Evolutionary conservation across 2,113 vertebrate genomes (phyloP).

Genomic region (Apodemus sylvaticus): DNA sequence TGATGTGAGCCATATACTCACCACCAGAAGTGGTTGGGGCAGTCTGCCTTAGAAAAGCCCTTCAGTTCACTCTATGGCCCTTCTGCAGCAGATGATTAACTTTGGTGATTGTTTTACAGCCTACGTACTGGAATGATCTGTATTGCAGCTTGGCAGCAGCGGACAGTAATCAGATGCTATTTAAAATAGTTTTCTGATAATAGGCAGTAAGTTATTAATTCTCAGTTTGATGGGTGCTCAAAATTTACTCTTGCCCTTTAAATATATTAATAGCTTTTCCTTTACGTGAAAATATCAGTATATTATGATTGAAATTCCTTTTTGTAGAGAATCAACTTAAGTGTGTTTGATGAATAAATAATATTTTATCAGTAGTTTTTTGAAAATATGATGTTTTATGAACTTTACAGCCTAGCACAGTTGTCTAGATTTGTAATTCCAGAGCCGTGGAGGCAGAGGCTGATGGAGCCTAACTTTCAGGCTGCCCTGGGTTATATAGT

Average conservation of each 20-base stretch:
- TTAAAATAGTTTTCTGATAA: constrained; percentile 62
- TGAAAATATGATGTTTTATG: not conserved
- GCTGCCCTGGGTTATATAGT: not conserved
- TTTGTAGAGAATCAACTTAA: constrained; percentile 11
- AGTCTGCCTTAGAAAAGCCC: not conserved
- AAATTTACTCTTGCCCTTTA: constrained; percentile 22
- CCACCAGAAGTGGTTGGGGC: not conserved
- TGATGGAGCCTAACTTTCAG: not conserved
- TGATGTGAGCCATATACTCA: not conserved
- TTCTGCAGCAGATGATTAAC: constrained; percentile 57
- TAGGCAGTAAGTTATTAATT: constrained; percentile 53
- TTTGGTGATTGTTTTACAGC: constrained; percentile 2
- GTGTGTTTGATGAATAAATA: not conserved
- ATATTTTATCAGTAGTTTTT: not conserved
- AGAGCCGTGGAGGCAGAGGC: too few relatives aligned
- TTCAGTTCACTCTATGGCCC: not conserved
- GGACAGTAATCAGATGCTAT: constrained; percentile 23
- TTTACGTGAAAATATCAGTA: constrained; percentile 11
- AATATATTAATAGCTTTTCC: constrained; percentile 18
- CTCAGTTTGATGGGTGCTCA: not conserved
- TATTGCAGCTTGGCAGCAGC: not conserved
- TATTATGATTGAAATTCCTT: constrained; percentile 17
- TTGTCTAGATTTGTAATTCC: not conserved
- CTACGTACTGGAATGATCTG: constrained; percentile 8
- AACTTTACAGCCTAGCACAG: not conserved